Evolutionary conservation across 2,797 vertebrate genomes (phyloP), one percentile per base, ranked within the genome.

Genomic region (Sandelia bainsii): DNA sequence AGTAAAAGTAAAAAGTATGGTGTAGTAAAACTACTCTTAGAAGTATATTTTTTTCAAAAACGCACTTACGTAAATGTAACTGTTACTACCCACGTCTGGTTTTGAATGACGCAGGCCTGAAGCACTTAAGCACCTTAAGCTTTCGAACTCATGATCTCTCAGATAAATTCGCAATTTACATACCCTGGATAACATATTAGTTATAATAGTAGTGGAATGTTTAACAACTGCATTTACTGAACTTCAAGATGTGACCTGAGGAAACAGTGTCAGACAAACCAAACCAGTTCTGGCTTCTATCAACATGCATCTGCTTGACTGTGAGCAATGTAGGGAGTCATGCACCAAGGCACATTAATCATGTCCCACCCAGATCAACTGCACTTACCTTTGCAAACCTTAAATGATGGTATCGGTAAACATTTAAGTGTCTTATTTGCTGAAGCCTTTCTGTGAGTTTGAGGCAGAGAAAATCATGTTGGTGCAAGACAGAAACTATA

Each of bases 391-490:
- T 59, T 48, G 48, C 32, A 77, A 81, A 69, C 45, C 45, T 51
- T 45, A 64, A 69, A 74, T 32, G 17, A 11, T 8, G 16, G 9
- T 12, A 74, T 50, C 75, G 59, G 78, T 67, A 16, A 53, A 53
- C 46, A 37, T 0, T n/a, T 49, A 48, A 29, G 0, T 32, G 34
- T 17, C 7, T 46, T 8, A n/a, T 69, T 16, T 42, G 63, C 39
- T 69, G 9, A 72, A 64, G 57, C 48, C 8, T 61, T 64, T 57
- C n/a, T 68, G 34, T 29, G 54, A 20, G 70, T 61, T 48, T 27
- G 3, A 60, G 44, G 23, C 45, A 42, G 20, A 64, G 44, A 59
- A 48, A 84, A 79, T 82, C 83, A 67, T 77, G 79, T 86, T 70
- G 48, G 52, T 74, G 69, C 82, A 76, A n/a, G 78, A 75, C 42